Evolutionary conservation across 2,797 vertebrate species (phyloP).

Genomic region (Pangasius larnaudii): DNA sequence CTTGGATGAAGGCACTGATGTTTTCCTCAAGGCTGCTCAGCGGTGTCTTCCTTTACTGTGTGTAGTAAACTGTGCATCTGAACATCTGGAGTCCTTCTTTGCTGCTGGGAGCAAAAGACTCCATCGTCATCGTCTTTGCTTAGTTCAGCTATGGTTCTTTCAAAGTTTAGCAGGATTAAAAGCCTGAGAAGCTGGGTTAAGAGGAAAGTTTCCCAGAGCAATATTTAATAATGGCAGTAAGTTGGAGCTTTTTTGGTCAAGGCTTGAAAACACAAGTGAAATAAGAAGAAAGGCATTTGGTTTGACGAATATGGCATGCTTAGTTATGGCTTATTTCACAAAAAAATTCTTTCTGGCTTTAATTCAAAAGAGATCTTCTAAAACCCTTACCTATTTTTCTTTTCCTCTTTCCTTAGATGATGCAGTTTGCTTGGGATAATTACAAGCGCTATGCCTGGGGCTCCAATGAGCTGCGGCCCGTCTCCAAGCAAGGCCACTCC

Average conservation of each 20-base stretch:
- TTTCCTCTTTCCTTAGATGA: constrained; percentile 82
- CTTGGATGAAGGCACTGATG: neutral
- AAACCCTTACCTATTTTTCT: neutral
- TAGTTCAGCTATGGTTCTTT: neutral
- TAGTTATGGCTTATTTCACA: neutral
- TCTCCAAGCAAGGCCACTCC: constrained; percentile 96
- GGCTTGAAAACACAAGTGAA: neutral
- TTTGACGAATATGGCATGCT: neutral
- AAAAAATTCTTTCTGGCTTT: neutral
- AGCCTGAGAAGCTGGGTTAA: neutral
- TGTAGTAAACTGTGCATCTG: neutral
- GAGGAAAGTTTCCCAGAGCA: neutral
- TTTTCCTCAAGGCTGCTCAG: neutral
- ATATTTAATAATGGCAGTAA: constrained; percentile 2
- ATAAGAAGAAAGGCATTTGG: neutral
- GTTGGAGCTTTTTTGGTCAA: constrained; percentile 5
- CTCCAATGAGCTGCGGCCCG: constrained; percentile 93
- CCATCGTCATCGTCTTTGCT: constrained; percentile 24
- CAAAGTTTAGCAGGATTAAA: constrained; percentile 19
- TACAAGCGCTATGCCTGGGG: constrained; percentile 95
- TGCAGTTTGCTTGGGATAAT: constrained; percentile 97
- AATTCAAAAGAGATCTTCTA: neutral
- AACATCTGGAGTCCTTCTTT: constrained; percentile 26
- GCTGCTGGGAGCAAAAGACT: constrained; percentile 3
- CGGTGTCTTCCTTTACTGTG: neutral